Percentiles rank a stretch among this genome's conserved stretches.
These are phyloP conservation scores for Zeus faber DNA, from an alignment of 2,113 vertebrate genomes.

Conservation along the genomic window DNA sequence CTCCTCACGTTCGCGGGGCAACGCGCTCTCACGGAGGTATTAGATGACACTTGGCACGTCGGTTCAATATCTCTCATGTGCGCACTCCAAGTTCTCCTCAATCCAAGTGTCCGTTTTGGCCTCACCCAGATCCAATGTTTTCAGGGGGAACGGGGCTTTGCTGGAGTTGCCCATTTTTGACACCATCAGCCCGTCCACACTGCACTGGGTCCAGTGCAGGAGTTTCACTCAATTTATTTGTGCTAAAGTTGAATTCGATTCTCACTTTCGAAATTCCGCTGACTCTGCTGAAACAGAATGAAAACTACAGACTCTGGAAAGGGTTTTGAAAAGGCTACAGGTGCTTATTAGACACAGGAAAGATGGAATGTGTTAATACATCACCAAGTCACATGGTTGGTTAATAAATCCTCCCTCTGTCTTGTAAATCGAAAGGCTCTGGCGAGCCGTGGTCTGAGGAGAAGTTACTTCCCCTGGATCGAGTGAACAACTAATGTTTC, in stretches of 20 bases:
- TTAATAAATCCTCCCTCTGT: constrained; percentile 9
- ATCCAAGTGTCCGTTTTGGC: not conserved
- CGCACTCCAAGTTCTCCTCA: constrained; percentile 32
- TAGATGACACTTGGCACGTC: constrained; percentile 44
- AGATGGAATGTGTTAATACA: not conserved
- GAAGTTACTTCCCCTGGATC: not conserved
- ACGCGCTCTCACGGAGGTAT: constrained; percentile 30
- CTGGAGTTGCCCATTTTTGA: constrained; percentile 16
- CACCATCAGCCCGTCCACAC: too few relatives aligned
- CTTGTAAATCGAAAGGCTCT: not conserved
- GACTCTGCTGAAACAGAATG: not conserved
- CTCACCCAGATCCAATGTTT: constrained; percentile 15
- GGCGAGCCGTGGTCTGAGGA: constrained; percentile 13
- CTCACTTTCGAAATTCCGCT: too few relatives aligned
- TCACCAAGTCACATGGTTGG: constrained; percentile 5
- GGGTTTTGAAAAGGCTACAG: not conserved
- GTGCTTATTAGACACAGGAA: constrained; percentile 1
- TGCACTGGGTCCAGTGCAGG: not conserved
- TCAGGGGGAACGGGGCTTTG: constrained; percentile 10
- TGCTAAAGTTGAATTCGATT: too few relatives aligned
- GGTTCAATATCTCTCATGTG: constrained; percentile 9
- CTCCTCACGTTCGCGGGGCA: constrained; percentile 7
- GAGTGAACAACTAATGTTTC: too few relatives aligned
- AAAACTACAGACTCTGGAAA: not conserved
- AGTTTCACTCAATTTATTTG: too few relatives aligned